Evolutionary conservation across 2,888 invertebrate species (phyloP).

Genomic region (Keiferia lycopersicella): DNA sequence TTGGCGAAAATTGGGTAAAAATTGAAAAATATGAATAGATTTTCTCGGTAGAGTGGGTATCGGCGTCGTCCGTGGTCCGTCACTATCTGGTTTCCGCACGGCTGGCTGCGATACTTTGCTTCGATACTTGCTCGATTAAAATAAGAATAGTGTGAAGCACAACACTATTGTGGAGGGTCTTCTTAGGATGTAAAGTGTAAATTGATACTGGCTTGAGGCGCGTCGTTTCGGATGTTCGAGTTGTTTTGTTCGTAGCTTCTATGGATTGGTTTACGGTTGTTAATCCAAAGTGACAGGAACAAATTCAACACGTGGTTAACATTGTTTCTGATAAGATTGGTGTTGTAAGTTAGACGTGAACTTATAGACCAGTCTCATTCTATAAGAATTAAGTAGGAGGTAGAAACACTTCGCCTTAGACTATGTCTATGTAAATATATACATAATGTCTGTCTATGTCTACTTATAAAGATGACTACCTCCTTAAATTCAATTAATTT

Average conservation of each 20-base stretch:
- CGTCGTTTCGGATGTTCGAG: background rate
- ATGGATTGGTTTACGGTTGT: background rate
- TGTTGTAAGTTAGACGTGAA: background rate
- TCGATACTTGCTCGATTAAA: slow-evolving; percentile 74
- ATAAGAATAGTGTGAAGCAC: slow-evolving; percentile 71
- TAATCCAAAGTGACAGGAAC: slow-evolving; percentile 5
- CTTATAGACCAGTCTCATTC: too few species aligned
- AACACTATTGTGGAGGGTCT: slow-evolving; percentile 64
- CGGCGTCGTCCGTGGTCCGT: slow-evolving; percentile 67
- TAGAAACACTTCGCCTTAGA: too few species aligned
- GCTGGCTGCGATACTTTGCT: slow-evolving; percentile 61
- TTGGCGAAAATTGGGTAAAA: slow-evolving; percentile 47
- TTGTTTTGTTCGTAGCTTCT: background rate
- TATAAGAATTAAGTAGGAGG: too few species aligned
- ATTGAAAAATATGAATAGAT: slow-evolving; percentile 71
- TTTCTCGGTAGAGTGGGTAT: slow-evolving; percentile 54
- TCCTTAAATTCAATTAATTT: too few species aligned
- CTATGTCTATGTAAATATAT: too few species aligned
- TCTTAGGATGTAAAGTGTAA: slow-evolving; percentile 51
- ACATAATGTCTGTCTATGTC: too few species aligned
- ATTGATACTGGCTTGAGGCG: slow-evolving; percentile 11
- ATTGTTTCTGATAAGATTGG: background rate
- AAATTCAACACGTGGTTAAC: background rate
- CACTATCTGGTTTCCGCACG: slow-evolving; percentile 78
- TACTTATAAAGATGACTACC: too few species aligned